Evolutionary conservation across 2,113 vertebrate genomes (phyloP).

Genomic region (Ictidomys tridecemlineatus): DNA sequence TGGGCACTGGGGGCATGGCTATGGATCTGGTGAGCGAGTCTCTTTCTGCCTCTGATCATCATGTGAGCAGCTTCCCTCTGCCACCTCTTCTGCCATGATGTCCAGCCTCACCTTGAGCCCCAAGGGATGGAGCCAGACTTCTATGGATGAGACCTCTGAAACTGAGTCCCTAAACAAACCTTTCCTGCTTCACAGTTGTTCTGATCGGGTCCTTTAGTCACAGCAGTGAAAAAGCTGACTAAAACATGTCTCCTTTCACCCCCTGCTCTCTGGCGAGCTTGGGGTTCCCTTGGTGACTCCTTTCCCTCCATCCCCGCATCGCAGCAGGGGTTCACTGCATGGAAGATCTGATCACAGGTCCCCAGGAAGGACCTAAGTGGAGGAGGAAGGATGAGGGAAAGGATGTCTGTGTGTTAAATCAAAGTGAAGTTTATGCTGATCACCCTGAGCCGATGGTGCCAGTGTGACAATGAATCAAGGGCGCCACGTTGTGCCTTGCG

Average conservation of each 20-base stretch:
- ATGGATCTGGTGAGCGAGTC: too few relatives aligned
- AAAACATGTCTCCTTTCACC: neutral
- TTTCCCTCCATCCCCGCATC: rapidly evolving
- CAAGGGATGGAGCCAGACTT: too few relatives aligned
- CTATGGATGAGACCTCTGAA: too few relatives aligned
- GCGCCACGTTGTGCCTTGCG: neutral
- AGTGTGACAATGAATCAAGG: neutral
- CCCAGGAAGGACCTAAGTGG: neutral
- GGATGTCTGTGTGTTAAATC: neutral
- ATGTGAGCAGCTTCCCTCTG: too few relatives aligned
- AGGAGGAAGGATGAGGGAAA: neutral
- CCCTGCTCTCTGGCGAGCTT: neutral
- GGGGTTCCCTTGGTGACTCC: neutral
- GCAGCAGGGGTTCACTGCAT: neutral
- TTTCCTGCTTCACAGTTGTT: too few relatives aligned
- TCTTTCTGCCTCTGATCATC: too few relatives aligned
- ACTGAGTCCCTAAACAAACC: too few relatives aligned
- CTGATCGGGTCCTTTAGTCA: too few relatives aligned
- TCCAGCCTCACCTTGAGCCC: too few relatives aligned
- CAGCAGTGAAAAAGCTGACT: too few relatives aligned
- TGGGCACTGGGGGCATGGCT: too few relatives aligned
- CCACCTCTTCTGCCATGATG: too few relatives aligned
- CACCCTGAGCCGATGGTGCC: neutral
- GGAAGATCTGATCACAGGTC: neutral
- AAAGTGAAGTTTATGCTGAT: neutral